Percentiles rank a stretch among this genome's conserved stretches.
phyloP scores from a whole-genome alignment of 2,113 vertebrate genomes.

The Ramphastos sulfuratus region DNA sequence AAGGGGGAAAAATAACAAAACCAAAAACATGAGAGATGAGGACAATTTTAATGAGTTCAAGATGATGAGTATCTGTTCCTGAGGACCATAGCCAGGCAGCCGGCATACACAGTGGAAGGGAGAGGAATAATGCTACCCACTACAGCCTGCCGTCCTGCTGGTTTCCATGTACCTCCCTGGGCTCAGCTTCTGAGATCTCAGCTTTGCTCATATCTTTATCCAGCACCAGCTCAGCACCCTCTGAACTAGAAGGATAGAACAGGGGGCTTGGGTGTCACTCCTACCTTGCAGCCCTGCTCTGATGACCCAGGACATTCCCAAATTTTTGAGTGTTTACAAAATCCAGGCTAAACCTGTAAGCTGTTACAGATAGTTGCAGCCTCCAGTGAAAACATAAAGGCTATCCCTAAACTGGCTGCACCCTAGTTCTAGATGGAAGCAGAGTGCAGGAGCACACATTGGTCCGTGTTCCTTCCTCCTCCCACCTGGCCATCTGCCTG shows the following conservation, averaged over 20 bases:
- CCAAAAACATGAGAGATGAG: fast-evolving
- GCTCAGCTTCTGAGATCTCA: not conserved
- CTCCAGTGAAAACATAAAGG: not conserved
- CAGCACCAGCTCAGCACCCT: not conserved
- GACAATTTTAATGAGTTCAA: not conserved
- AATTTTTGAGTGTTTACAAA: not conserved
- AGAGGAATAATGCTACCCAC: not conserved
- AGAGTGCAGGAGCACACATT: not conserved
- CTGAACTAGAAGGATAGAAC: not conserved
- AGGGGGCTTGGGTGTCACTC: not conserved
- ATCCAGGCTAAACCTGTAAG: not conserved
- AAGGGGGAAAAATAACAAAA: not conserved
- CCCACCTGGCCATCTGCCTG: not conserved
- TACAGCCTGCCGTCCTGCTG: fast-evolving
- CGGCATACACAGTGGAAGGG: fast-evolving
- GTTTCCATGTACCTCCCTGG: fast-evolving
- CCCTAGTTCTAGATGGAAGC: not conserved
- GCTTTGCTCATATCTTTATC: not conserved
- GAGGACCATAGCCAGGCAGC: not conserved
- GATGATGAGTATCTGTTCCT: not conserved
- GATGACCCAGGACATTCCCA: fast-evolving
- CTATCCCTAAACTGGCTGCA: fast-evolving
- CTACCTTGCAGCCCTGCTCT: fast-evolving
- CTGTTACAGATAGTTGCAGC: not conserved
- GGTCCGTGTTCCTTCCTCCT: fast-evolving